Evolutionary conservation across 2,797 vertebrate species (phyloP), one percentile per base, ranked within the genome.

Genomic region (Morelia viridis): DNA sequence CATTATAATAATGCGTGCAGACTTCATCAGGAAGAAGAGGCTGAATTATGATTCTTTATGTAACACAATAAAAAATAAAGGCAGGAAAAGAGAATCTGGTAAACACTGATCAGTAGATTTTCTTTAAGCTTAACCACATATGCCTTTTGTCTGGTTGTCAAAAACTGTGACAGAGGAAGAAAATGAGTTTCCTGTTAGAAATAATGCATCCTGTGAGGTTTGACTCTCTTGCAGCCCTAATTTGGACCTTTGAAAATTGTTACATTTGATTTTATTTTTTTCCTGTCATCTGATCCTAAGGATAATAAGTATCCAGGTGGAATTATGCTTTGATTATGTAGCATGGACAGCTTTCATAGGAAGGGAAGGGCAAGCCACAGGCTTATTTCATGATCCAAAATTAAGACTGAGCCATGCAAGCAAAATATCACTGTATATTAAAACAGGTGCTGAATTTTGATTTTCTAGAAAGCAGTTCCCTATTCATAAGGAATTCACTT

Each of bases 1-100:
- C 91, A 95, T 96, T 91, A 60, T 28, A 89, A 85, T 89, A 94
- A 92, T 91, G 0, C 61, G 91, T 0, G 46, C 91, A 93, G 85
- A 85, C 58, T 87, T n/a, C 35, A 91, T n/a, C 22, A 85, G 91
- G 90, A 85, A 91, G 93, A 56, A 50, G 0, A 0, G 64, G 90
- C 92, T 92, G 4, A 85, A 88, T 11, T 22, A 80, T 26, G 58
- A 2, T 76, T 90, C 62, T 24, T 90, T 87, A 3, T 88, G 12
- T 91, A 87, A 85, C 22, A 10, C 0, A 93, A 65, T 0, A 17
- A 89, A 90, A 93, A 31, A 85, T n/a, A 58, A 92, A n/a, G 15
- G 62, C 0, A n/a, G 68, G n/a, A 13, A 58, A 35, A 57, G 13
- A 0, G 58, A 13, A 89, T 8, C 17, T n/a, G 6, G 35, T 57